These are phyloP conservation scores for Neoarius graeffei DNA, from an alignment of 2,113 vertebrate genomes.

Conservation along the genomic window DNA sequence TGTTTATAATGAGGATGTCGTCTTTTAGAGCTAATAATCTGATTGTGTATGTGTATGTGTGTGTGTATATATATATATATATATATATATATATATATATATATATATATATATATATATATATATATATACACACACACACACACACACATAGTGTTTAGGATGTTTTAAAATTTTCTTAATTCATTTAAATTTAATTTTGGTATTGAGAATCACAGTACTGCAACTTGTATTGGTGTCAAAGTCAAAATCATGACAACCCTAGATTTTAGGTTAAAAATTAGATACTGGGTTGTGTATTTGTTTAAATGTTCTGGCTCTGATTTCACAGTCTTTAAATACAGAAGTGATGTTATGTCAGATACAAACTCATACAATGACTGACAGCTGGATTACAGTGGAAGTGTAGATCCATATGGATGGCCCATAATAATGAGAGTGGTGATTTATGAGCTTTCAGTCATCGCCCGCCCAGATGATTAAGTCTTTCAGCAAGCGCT, in stretches of 20 bases:
- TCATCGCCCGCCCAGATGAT: constrained; percentile 35
- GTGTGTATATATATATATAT: no score
- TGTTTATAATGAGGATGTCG: no score
- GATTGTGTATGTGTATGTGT: no score
- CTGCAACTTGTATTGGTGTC: not conserved
- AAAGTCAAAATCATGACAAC: not conserved
- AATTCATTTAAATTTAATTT: not conserved
- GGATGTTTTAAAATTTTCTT: not conserved
- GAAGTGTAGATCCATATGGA: constrained; percentile 28
- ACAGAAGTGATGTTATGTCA: not conserved
- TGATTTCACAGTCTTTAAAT: not conserved
- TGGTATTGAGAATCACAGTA: not conserved
- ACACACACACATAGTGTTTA: not conserved
- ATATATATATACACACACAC: no score
- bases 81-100: no score
- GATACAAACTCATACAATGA: not conserved
- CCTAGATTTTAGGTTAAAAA: no score
- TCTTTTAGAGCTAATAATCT: no score
- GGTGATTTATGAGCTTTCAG: constrained; percentile 41
- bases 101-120: no score
- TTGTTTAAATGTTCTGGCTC: not conserved
- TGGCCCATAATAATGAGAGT: constrained; percentile 49
- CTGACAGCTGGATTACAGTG: constrained; percentile 41
- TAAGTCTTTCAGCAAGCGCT: constrained; percentile 26
- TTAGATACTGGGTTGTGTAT: not conserved